Evolutionary conservation across 2,888 invertebrate species (phyloP).

Genomic region (Diloba caeruleocephala): DNA sequence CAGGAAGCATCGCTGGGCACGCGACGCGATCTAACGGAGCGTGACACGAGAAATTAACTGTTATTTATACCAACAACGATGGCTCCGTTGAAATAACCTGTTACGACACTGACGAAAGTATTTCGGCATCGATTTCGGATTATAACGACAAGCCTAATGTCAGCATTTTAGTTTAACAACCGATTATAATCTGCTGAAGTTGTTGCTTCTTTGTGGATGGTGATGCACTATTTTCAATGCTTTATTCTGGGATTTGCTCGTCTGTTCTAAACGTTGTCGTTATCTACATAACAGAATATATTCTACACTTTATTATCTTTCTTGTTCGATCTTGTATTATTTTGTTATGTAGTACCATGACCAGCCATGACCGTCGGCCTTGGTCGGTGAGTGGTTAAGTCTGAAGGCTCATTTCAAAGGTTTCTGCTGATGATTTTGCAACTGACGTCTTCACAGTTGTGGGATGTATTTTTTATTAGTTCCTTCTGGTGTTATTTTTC

Average conservation of each 20-base stretch:
- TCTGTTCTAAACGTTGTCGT: conserved; percentile 8
- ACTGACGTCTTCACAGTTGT: conserved; percentile 62
- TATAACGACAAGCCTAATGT: conserved; percentile 47
- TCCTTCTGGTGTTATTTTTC: conserved; percentile 16
- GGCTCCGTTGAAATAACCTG: conserved; percentile 76
- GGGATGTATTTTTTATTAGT: conserved; percentile 29
- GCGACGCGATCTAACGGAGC: conserved; percentile 84
- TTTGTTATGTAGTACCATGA: conserved; percentile 75
- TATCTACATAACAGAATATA: conserved; percentile 27
- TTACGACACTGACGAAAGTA: conserved; percentile 77
- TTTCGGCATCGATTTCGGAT: conserved; percentile 69
- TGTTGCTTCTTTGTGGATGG: conserved; percentile 37
- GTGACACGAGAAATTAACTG: conserved; percentile 87
- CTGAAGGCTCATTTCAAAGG: conserved; percentile 73
- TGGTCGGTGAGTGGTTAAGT: conserved; percentile 78
- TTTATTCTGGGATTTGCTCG: conserved; percentile 33
- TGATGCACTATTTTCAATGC: conserved; percentile 19
- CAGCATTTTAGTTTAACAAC: conserved; percentile 50
- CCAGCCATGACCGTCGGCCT: conserved; percentile 84
- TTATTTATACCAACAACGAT: conserved; percentile 78
- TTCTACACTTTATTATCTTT: conserved; percentile 43
- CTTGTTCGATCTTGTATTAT: conserved; percentile 53
- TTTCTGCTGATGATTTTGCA: conserved; percentile 72
- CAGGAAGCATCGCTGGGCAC: conserved; percentile 80
- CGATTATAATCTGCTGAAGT: conserved; percentile 45